Base-by-base conservation (phyloP, 1,140 invertebrate species). In the Magallana angulata region DNA sequence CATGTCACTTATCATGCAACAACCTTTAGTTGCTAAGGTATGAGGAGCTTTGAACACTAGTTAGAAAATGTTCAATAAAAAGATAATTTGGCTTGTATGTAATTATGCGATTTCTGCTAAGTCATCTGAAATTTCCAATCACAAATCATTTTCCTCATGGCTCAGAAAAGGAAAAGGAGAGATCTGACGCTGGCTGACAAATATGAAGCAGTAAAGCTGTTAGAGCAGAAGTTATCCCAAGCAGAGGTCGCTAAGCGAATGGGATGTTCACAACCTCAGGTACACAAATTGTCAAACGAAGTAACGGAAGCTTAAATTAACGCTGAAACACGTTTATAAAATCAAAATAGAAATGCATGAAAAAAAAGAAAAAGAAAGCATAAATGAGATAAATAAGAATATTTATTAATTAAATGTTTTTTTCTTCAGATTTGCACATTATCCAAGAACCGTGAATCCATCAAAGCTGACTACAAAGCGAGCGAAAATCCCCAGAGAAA, bases 241-340 rank as follows among this genome's bases (percentile, higher is more conserved):
- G 86, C 84, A 12, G 90, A 90, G 56, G 68, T 90, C 1, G 86
- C 88, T 0, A 85, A 87, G 68, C 71, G 59, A 56, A 56, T 87
- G 57, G 88, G 88, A n/a, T 89, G 88, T 36, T 91, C 88, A 8
- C 89, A 90, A 62, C 89, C 89, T 0, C 84, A 91, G 57, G 81
- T 91, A n/a, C 89, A 85, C 1, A 82, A 84, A 5, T 48, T 48
- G 36, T 48, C 2, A 48, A 48, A 48, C 24, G 24, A 24, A 24
- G 24, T 24, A 24, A 24, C 0, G 0, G 24, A 24, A 24, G 24
- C 24, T 48, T 48, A 48, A 48, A 48, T 48, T 48, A 48, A 48
- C 36, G 36, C 36, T 48, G 2, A 48, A 48, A 48, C 36, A 48
- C 5, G 36, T 48, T 48, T 48, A 48, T 48, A 48, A 48, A 48